A percentile compares a stretch with the other conserved stretches of the same genome.
Conservation (phyloP, 2,113 vertebrate genomes). For the Tiliqua scincoides region DNA sequence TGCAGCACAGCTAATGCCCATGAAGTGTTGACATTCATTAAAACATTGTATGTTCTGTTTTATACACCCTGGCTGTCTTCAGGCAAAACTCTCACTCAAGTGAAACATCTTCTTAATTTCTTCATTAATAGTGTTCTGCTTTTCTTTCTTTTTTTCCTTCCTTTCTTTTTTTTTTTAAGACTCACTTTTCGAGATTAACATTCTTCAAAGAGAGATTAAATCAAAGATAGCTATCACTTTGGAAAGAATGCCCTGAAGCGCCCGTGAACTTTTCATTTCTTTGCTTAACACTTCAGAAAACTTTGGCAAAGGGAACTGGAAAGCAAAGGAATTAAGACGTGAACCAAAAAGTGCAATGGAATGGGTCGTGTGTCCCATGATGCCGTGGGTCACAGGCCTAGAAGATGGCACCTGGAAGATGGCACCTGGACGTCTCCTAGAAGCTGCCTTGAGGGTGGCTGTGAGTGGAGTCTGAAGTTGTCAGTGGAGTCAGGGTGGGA, state of each 20-base stretch:
- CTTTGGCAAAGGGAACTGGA: not conserved
- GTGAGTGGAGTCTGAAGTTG: too few species aligned
- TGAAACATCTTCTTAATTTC: conserved; percentile 35
- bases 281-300: not conserved
- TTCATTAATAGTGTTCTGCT: conserved; percentile 20
- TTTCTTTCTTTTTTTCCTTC: not conserved
- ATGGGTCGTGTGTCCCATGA: not conserved
- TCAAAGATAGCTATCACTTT: not conserved
- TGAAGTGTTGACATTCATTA: conserved; percentile 20
- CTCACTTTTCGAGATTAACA: conserved; percentile 25
- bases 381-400: too few species aligned
- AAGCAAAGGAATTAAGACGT: not conserved
- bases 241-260: not conserved
- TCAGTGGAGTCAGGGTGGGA: too few species aligned
- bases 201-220: conserved; percentile 23
- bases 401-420: too few species aligned
- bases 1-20: conserved; percentile 9
- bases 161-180: not conserved
- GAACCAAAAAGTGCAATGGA: not conserved
- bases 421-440: too few species aligned
- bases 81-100: conserved; percentile 24
- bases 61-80: not conserved
- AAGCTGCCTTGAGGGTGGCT: too few species aligned
- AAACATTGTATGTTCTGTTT: conserved; percentile 11
- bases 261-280: not conserved